Conservation (phyloP, 2,113 vertebrate genomes). For the Rattus rattus region DNA sequence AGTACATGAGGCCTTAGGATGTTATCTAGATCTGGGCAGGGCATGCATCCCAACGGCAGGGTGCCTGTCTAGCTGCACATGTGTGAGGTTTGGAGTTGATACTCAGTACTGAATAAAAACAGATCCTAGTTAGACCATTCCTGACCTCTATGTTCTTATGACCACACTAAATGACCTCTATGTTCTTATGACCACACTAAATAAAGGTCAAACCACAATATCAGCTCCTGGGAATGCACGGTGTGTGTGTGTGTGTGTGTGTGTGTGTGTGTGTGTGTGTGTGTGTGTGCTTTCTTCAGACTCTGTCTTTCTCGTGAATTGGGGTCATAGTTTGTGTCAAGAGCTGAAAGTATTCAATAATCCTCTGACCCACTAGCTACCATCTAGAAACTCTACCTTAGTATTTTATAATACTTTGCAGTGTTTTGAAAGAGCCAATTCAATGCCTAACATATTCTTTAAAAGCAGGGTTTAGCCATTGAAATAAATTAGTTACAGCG, state of each 20-base stretch:
- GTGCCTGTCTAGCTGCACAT: too few species aligned
- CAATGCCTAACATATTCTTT: background rate
- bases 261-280: too few species aligned
- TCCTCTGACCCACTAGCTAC: background rate
- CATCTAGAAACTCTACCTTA: constrained; percentile 6
- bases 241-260: too few species aligned
- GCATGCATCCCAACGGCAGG: too few species aligned
- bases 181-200: background rate
- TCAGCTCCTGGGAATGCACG: background rate
- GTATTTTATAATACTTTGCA: constrained; percentile 7
- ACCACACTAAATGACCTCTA: background rate
- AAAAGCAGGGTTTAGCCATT: background rate
- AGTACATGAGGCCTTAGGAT: background rate
- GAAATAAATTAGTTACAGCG: constrained; percentile 42
- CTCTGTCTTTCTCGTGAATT: background rate
- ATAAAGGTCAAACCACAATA: background rate
- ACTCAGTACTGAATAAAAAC: background rate
- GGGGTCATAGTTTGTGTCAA: background rate
- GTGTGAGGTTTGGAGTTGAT: background rate
- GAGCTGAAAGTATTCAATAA: constrained; percentile 38
- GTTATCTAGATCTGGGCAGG: background rate
- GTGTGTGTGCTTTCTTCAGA: too few species aligned
- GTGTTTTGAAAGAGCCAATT: constrained; percentile 39
- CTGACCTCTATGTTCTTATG: background rate
- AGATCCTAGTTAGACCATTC: constrained; percentile 4